These are phyloP conservation scores for Clivina fossor DNA, from an alignment of 2,888 invertebrate genomes.

Conservation along the genomic window DNA sequence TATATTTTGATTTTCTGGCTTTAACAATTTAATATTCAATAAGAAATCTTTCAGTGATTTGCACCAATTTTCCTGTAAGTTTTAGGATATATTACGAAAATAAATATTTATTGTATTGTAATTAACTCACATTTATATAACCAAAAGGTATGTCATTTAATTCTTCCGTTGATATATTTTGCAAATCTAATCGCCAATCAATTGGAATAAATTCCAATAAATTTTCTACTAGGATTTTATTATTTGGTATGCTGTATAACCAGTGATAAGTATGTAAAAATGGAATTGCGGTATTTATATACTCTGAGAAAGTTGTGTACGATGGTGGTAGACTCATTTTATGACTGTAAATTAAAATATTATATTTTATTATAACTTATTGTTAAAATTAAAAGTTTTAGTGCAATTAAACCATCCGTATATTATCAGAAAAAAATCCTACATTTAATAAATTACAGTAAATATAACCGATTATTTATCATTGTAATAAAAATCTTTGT, in stretches of 20 bases:
- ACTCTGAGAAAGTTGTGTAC: constrained; percentile 49
- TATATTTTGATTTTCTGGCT: constrained; percentile 37
- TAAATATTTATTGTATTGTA: constrained; percentile 16
- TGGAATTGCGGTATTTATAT: constrained; percentile 59
- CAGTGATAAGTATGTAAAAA: constrained; percentile 64
- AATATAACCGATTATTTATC: too few species aligned
- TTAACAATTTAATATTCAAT: constrained; percentile 46
- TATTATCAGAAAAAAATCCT: too few species aligned
- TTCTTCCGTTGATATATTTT: constrained; percentile 50
- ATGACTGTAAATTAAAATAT: constrained; percentile 5
- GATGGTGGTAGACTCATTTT: constrained; percentile 50
- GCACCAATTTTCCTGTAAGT: constrained; percentile 51
- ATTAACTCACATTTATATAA: constrained; percentile 42
- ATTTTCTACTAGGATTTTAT: constrained; percentile 61
- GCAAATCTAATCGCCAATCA: constrained; percentile 57
- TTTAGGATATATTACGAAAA: not conserved
- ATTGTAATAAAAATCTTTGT: too few species aligned
- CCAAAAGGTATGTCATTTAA: constrained; percentile 55
- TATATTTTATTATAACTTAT: not conserved
- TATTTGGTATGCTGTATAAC: constrained; percentile 67
- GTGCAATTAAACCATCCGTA: not conserved
- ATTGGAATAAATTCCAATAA: constrained; percentile 59
- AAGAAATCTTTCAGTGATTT: constrained; percentile 52
- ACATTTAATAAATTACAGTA: too few species aligned
- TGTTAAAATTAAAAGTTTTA: not conserved